Conservation (phyloP, 2,888 invertebrate genomes). For the Strigamia transsilvanica region DNA sequence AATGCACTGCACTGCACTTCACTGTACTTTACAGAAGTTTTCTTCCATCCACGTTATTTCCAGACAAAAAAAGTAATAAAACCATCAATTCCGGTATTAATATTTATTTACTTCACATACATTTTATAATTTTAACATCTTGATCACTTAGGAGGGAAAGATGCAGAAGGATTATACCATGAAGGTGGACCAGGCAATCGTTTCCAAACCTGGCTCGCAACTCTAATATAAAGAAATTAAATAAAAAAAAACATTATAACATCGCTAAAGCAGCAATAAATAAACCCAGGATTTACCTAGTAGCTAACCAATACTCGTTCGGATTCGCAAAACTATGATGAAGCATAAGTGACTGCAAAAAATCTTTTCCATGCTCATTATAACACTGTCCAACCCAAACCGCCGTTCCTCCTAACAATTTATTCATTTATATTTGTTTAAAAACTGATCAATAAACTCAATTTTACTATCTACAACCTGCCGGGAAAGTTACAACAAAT, state of each 20-base stretch:
- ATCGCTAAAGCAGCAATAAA: background rate
- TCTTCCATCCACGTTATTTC: too few relatives aligned
- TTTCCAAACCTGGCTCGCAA: background rate
- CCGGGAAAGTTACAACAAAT: background rate
- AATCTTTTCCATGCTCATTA: background rate
- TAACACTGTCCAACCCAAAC: slow-evolving; percentile 35
- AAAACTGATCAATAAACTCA: background rate
- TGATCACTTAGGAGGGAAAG: too few relatives aligned
- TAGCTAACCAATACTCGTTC: slow-evolving; percentile 8
- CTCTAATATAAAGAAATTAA: background rate
- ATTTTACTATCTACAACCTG: background rate
- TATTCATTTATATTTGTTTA: background rate
- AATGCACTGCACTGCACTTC: too few relatives aligned
- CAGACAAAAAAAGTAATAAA: too few relatives aligned
- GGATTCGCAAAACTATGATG: background rate
- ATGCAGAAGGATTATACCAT: background rate
- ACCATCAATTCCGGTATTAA: too few relatives aligned
- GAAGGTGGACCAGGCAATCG: background rate
- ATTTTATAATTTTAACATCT: too few relatives aligned
- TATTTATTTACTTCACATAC: too few relatives aligned
- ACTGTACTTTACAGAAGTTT: too few relatives aligned
- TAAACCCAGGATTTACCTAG: background rate
- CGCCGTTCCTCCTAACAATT: background rate
- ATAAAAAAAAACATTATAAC: background rate
- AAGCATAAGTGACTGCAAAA: slow-evolving; percentile 6